Evolutionary conservation across 2,888 invertebrate genomes (phyloP).

Genomic region (Tetramorium bicarinatum): DNA sequence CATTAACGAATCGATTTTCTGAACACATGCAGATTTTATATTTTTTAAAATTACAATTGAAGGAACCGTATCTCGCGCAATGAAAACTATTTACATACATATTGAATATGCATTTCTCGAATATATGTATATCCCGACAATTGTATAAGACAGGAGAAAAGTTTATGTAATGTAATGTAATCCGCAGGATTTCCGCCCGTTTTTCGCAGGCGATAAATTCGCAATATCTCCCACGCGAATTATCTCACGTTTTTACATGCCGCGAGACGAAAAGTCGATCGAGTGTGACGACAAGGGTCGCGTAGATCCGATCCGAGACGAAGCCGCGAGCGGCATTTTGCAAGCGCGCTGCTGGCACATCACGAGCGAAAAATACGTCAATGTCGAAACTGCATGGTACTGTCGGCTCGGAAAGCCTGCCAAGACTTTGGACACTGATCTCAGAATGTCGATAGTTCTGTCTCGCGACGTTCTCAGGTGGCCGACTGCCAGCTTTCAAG

Average conservation of each 20-base stretch:
- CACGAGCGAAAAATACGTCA: slow-evolving; percentile 49
- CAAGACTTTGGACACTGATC: slow-evolving; percentile 49
- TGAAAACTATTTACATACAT: background rate
- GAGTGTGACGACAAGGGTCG: slow-evolving; percentile 44
- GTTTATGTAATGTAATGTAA: background rate
- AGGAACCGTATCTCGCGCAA: background rate
- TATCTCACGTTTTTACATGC: slow-evolving; percentile 48
- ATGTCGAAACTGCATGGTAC: slow-evolving; percentile 50
- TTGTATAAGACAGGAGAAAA: background rate
- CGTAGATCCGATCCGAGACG: slow-evolving; percentile 21
- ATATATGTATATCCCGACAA: too few species aligned
- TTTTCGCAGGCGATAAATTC: slow-evolving; percentile 22
- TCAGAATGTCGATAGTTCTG: slow-evolving; percentile 46
- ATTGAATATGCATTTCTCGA: background rate
- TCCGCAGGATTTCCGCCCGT: slow-evolving; percentile 9
- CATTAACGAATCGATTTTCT: background rate
- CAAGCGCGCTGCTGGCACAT: slow-evolving; percentile 49
- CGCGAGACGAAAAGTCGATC: slow-evolving; percentile 42
- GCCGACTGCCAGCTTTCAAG: slow-evolving; percentile 37
- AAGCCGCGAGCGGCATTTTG: slow-evolving; percentile 39
- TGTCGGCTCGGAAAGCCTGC: slow-evolving; percentile 30
- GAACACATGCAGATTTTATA: background rate
- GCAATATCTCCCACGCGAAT: slow-evolving; percentile 26
- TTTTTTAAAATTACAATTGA: background rate
- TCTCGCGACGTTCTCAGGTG: slow-evolving; percentile 39